A percentile compares a stretch with the other conserved stretches of the same genome.
Evolutionary conservation across 2,113 vertebrate species (phyloP).

Genomic region (Cyrtonyx montezumae): DNA sequence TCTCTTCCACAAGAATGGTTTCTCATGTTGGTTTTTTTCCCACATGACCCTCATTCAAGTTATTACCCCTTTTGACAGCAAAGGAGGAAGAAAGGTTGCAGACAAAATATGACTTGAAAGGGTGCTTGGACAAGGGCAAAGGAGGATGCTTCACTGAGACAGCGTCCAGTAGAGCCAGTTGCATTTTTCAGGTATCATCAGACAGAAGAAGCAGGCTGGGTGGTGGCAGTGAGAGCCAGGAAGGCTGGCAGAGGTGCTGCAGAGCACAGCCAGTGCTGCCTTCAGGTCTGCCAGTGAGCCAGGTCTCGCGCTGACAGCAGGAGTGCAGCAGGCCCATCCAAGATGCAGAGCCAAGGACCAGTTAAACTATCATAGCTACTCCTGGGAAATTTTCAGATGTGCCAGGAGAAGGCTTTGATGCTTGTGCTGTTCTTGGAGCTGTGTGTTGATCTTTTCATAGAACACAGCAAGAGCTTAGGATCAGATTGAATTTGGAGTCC

Average conservation of each 20-base stretch:
- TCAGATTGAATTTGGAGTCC: background rate
- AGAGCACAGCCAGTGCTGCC: background rate
- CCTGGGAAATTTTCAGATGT: background rate
- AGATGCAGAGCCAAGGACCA: background rate
- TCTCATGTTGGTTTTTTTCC: background rate
- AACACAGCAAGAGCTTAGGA: slow-evolving; percentile 8
- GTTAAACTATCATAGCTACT: background rate
- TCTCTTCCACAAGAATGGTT: background rate
- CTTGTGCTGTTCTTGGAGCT: slow-evolving; percentile 29
- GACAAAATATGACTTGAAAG: rapidly evolving
- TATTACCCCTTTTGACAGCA: background rate
- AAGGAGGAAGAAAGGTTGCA: background rate
- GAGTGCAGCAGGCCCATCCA: background rate
- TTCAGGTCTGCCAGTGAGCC: rapidly evolving
- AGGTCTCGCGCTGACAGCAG: background rate
- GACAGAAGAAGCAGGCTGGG: background rate
- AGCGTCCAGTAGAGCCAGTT: rapidly evolving
- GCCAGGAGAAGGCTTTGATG: background rate
- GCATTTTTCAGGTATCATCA: background rate
- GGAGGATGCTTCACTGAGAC: background rate
- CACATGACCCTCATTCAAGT: rapidly evolving
- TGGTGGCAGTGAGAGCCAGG: background rate
- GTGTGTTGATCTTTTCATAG: background rate
- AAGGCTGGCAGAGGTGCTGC: background rate
- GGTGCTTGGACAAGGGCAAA: background rate